Conservation (phyloP, 2,888 invertebrate genomes). For the Charanyca ferruginea region DNA sequence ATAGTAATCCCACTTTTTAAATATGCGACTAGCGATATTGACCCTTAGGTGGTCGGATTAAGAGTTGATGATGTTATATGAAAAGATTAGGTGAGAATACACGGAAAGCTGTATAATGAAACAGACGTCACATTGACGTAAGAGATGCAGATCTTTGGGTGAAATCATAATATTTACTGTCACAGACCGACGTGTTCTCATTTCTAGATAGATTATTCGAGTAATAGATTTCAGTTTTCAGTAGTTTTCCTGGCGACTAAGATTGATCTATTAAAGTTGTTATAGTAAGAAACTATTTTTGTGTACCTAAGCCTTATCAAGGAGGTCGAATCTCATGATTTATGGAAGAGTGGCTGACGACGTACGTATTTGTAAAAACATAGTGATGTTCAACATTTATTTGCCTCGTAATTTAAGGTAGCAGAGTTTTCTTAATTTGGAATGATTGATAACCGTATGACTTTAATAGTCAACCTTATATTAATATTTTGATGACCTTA, state of each 20-base stretch:
- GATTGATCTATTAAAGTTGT: slow-evolving; percentile 54
- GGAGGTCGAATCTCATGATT: slow-evolving; percentile 45
- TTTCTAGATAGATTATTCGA: slow-evolving; percentile 85
- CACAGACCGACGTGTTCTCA: slow-evolving; percentile 81
- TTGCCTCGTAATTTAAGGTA: not conserved
- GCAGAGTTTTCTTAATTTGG: slow-evolving; percentile 28
- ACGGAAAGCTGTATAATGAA: slow-evolving; percentile 82
- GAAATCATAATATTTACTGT: slow-evolving; percentile 89
- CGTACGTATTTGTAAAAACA: slow-evolving; percentile 1
- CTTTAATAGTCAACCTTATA: slow-evolving; percentile 7
- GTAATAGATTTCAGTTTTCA: slow-evolving; percentile 72
- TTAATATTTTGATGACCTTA: slow-evolving; percentile 31
- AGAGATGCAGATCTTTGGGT: slow-evolving; percentile 87
- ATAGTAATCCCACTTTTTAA: slow-evolving; percentile 79
- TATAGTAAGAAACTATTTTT: slow-evolving; percentile 38
- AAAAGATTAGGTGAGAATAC: slow-evolving; percentile 76
- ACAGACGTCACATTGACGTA: slow-evolving; percentile 90
- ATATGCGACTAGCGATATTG: slow-evolving; percentile 72
- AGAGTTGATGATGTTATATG: slow-evolving; percentile 72
- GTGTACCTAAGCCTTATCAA: slow-evolving; percentile 41
- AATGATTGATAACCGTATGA: slow-evolving; percentile 23
- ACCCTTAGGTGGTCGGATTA: slow-evolving; percentile 73
- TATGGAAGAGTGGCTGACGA: slow-evolving; percentile 24
- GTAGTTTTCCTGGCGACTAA: slow-evolving; percentile 52
- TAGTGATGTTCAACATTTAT: slow-evolving; percentile 14